phyloP scores from a whole-genome alignment of 2,888 invertebrate genomes.

The Drosophila melanosoma region DNA sequence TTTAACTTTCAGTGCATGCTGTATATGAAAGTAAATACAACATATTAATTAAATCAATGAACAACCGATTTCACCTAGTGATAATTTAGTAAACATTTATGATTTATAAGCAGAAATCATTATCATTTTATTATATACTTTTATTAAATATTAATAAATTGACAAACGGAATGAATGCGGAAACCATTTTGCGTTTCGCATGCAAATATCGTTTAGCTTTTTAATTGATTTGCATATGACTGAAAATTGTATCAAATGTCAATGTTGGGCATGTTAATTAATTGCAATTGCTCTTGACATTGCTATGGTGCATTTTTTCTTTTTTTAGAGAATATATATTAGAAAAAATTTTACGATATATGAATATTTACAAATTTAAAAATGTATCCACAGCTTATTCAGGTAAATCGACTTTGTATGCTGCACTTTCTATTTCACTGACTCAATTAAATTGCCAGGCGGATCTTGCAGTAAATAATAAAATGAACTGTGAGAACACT shows the following conservation, averaged over 20 bases:
- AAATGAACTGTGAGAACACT: slow-evolving; percentile 21
- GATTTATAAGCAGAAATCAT: neutral
- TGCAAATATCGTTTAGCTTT: slow-evolving; percentile 17
- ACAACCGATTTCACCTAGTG: neutral
- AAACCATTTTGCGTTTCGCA: slow-evolving; percentile 27
- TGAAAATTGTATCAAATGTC: slow-evolving; percentile 57
- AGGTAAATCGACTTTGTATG: neutral
- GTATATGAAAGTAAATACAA: neutral
- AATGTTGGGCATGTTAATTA: slow-evolving; percentile 44
- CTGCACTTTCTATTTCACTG: slow-evolving; percentile 63
- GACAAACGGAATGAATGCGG: slow-evolving; percentile 27
- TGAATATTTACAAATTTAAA: neutral
- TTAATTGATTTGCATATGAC: slow-evolving; percentile 45
- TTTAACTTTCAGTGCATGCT: neutral
- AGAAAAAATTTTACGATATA: neutral
- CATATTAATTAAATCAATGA: neutral
- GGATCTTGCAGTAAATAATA: slow-evolving; percentile 43
- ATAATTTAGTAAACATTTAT: neutral
- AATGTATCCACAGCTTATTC: neutral
- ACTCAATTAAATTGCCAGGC: slow-evolving; percentile 32
- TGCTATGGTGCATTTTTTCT: slow-evolving; percentile 41
- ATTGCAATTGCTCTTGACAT: slow-evolving; percentile 69
- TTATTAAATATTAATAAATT: neutral
- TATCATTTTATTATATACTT: neutral
- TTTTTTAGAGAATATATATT: neutral